Evolutionary conservation across 2,113 vertebrate genomes (phyloP).

Genomic region (Dasypus novemcinctus): DNA sequence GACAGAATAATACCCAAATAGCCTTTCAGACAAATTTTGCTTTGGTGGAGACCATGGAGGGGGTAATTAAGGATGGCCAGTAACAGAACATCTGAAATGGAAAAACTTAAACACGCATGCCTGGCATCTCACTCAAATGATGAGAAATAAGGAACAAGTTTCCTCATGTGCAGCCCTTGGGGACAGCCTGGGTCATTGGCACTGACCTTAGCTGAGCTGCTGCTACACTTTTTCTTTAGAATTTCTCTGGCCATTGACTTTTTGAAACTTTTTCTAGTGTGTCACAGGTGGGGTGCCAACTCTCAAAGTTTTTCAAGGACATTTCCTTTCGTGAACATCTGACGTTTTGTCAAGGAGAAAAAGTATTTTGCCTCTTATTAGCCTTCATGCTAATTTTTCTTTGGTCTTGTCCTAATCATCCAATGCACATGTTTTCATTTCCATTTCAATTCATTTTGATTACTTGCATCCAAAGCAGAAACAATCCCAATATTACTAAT

Average conservation of each 20-base stretch:
- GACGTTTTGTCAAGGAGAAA: constrained; percentile 45
- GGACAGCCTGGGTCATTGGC: not conserved
- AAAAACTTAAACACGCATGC: not conserved
- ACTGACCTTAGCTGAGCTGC: not conserved
- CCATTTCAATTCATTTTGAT: constrained; percentile 76
- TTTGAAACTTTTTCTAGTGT: not conserved
- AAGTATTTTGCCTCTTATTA: constrained; percentile 41
- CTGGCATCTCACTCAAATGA: not conserved
- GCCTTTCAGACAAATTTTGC: not conserved
- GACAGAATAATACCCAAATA: not conserved
- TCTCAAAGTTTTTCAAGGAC: constrained; percentile 29
- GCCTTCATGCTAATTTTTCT: constrained; percentile 67
- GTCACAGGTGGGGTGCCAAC: not conserved
- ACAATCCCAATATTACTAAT: constrained; percentile 40
- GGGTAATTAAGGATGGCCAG: not conserved
- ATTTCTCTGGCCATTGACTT: not conserved
- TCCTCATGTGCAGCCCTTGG: not conserved
- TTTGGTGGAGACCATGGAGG: not conserved
- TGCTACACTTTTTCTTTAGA: not conserved
- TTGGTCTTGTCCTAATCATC: constrained; percentile 69
- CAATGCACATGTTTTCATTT: constrained; percentile 63
- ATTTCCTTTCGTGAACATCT: not conserved
- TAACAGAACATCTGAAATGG: not conserved
- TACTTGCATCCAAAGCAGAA: constrained; percentile 63
- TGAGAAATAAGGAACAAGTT: not conserved